phyloP scores from a whole-genome alignment of 2,797 vertebrate species.

The Galaxias olidus region DNA sequence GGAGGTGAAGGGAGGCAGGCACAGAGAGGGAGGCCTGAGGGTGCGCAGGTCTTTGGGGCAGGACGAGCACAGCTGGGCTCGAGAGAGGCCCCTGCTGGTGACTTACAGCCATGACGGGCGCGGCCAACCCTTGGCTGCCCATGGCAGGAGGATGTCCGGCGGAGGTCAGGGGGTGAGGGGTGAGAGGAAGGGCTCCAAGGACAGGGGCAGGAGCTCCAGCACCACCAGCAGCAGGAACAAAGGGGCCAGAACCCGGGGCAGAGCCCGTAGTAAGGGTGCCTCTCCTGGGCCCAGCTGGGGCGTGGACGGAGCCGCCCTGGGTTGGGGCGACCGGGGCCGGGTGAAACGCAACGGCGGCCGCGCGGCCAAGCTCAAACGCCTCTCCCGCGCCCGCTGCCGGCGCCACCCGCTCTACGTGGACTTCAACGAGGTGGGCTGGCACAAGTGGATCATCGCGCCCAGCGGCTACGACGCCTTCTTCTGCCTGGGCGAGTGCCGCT shows the following conservation, averaged over 20 bases:
- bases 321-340: constrained; percentile 65
- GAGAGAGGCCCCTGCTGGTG: constrained; percentile 81
- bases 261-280: constrained; percentile 28
- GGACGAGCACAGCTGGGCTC: constrained; percentile 77
- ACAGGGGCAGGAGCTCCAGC: constrained; percentile 48
- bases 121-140: constrained; percentile 71
- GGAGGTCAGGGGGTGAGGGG: constrained; percentile 52
- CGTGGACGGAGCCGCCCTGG: constrained; percentile 27
- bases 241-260: constrained; percentile 10
- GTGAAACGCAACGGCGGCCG: constrained; percentile 79
- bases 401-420: constrained; percentile 84
- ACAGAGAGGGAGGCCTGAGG: constrained; percentile 67
- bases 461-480: constrained; percentile 84
- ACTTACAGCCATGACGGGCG: constrained; percentile 81
- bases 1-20: constrained; percentile 20
- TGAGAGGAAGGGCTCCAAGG: constrained; percentile 61
- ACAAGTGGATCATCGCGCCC: constrained; percentile 85
- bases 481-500: constrained; percentile 84
- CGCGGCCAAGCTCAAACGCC: constrained; percentile 75
- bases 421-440: constrained; percentile 85
- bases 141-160: constrained; percentile 55
- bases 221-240: constrained; percentile 51
- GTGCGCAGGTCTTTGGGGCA: constrained; percentile 76
- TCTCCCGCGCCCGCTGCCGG: constrained; percentile 75
- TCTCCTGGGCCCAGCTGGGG: constrained; percentile 49